A percentile compares a stretch with the other conserved stretches of the same genome.
These are phyloP conservation scores for Drosophila borealis DNA, from an alignment of 2,888 invertebrate genomes.

Conservation along the genomic window DNA sequence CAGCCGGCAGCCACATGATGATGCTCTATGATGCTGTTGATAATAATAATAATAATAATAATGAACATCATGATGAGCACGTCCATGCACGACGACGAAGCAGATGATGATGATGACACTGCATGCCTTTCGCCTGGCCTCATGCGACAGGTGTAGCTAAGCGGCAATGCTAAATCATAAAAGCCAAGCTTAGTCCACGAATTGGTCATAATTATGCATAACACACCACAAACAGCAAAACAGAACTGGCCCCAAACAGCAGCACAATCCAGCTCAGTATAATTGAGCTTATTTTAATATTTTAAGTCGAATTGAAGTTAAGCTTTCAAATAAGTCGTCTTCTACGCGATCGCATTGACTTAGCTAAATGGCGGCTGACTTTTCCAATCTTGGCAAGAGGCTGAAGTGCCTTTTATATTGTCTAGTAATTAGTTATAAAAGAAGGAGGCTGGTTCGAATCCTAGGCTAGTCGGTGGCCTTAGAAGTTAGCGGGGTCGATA, in stretches of 20 bases:
- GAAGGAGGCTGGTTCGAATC: too few relatives aligned
- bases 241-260: constrained; percentile 3
- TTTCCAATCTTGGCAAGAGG: too few relatives aligned
- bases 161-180: constrained; percentile 23
- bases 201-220: constrained; percentile 48
- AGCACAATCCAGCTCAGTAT: constrained; percentile 24
- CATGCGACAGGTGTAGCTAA: constrained; percentile 50
- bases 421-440: too few relatives aligned
- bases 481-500: too few relatives aligned
- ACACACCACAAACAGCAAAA: constrained; percentile 21
- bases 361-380: too few relatives aligned
- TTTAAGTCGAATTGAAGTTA: constrained; percentile 1
- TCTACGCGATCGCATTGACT: not conserved
- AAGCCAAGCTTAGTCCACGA: constrained; percentile 36
- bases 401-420: too few relatives aligned
- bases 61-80: not conserved
- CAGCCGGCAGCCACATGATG: constrained; percentile 30
- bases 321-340: not conserved
- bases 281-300: constrained; percentile 30
- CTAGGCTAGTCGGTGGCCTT: too few relatives aligned
- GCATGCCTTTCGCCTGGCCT: constrained; percentile 15
- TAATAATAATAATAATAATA: constrained; percentile 43
- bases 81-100: not conserved
- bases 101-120: constrained; percentile 20
- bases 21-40: constrained; percentile 47